Percentiles rank a stretch among this genome's conserved stretches.
These are phyloP conservation scores for Zapornia atra DNA, from an alignment of 2,113 vertebrate species.

Conservation along the genomic window DNA sequence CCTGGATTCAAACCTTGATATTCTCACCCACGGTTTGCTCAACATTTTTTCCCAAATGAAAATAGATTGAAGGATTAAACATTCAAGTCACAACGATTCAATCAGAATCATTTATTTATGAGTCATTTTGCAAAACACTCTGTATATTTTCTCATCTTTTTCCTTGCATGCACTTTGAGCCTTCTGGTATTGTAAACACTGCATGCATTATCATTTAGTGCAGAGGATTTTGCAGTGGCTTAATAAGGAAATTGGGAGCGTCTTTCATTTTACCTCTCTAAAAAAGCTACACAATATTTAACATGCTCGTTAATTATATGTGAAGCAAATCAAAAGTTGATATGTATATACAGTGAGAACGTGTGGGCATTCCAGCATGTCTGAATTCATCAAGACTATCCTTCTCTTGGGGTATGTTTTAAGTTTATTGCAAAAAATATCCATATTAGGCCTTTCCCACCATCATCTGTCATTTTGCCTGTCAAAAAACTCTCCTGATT, in stretches of 20 bases:
- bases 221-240: slow-evolving; percentile 50
- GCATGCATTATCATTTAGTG: slow-evolving; percentile 43
- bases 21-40: neutral
- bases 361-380: neutral
- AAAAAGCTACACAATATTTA: neutral
- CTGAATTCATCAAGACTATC: neutral
- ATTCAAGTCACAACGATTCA: slow-evolving; percentile 44
- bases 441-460: neutral
- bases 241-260: neutral
- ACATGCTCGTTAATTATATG: neutral
- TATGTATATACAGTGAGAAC: neutral
- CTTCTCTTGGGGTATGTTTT: slow-evolving; percentile 1
- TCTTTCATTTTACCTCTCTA: neutral
- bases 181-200: slow-evolving; percentile 53
- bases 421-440: slow-evolving; percentile 45
- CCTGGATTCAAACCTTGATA: neutral
- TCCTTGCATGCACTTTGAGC: slow-evolving; percentile 50
- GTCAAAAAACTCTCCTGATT: slow-evolving; percentile 56
- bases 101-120: slow-evolving; percentile 73
- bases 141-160: slow-evolving; percentile 64
- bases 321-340: neutral
- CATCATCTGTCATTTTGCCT: slow-evolving; percentile 43
- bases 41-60: slow-evolving; percentile 19
- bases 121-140: slow-evolving; percentile 61
- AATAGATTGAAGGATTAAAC: slow-evolving; percentile 22